These are phyloP conservation scores for Pitangus sulphuratus DNA, from an alignment of 2,797 vertebrate species.

Conservation along the genomic window DNA sequence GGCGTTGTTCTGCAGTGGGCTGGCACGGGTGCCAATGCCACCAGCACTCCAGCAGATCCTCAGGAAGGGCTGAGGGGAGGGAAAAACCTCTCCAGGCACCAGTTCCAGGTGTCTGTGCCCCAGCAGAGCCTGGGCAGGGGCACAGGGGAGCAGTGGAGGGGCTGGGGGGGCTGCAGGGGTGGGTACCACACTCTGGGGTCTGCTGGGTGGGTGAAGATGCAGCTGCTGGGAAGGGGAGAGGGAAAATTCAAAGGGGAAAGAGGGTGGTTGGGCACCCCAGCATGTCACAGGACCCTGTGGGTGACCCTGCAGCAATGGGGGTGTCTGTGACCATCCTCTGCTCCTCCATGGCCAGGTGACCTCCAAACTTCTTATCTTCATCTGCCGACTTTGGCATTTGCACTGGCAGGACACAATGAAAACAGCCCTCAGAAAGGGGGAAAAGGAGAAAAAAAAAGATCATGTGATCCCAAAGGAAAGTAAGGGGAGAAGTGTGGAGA, in stretches of 20 bases:
- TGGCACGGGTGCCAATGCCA: fast-evolving
- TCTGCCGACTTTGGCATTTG: fast-evolving
- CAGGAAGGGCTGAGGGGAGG: background rate
- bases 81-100: background rate
- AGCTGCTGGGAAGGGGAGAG: background rate
- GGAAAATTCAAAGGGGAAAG: fast-evolving
- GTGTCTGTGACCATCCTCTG: background rate
- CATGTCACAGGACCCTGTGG: fast-evolving
- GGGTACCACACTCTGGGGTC: background rate
- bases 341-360: fast-evolving
- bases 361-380: fast-evolving
- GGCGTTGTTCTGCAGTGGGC: background rate
- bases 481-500: background rate
- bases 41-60: background rate
- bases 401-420: fast-evolving
- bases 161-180: fast-evolving
- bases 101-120: background rate
- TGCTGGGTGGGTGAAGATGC: background rate
- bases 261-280: background rate
- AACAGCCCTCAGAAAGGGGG: background rate
- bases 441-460: fast-evolving
- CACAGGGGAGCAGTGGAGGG: fast-evolving
- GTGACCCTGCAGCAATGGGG: fast-evolving
- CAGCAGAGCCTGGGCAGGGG: background rate
- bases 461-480: background rate